A percentile compares a stretch with the other conserved stretches of the same genome.
These are phyloP conservation scores for Argentina silus DNA, from an alignment of 2,797 vertebrate species.

Conservation along the genomic window DNA sequence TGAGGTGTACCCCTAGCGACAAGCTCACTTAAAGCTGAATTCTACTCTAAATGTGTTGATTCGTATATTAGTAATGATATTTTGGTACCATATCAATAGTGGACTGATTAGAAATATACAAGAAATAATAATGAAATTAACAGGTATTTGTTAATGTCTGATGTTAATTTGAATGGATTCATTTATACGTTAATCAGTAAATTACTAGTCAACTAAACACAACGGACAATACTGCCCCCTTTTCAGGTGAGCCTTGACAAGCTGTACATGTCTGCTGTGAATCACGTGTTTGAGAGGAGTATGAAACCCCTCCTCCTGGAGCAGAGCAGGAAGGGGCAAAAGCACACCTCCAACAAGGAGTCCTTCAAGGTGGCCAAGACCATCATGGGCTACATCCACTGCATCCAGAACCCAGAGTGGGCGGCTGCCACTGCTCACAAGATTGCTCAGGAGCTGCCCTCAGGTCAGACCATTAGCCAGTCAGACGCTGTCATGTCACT, in stretches of 20 bases:
- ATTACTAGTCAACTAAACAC: too few species aligned
- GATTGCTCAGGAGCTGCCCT: slow-evolving; percentile 90
- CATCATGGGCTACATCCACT: slow-evolving; percentile 87
- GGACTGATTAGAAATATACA: too few species aligned
- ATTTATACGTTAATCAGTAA: too few species aligned
- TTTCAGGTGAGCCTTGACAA: slow-evolving; percentile 88
- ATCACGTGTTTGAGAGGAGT: slow-evolving; percentile 87
- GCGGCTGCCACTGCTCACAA: slow-evolving; percentile 89
- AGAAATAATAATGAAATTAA: too few species aligned
- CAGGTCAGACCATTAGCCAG: slow-evolving; percentile 74
- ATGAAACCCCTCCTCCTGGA: slow-evolving; percentile 87
- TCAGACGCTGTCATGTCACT: neutral
- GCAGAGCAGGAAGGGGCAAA: slow-evolving; percentile 68
- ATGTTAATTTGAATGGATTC: neutral
- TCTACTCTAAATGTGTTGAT: too few species aligned
- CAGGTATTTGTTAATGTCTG: too few species aligned
- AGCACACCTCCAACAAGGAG: slow-evolving; percentile 75
- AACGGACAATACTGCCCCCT: neutral
- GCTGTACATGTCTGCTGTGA: slow-evolving; percentile 88
- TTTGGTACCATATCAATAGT: too few species aligned
- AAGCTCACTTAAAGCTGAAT: too few species aligned
- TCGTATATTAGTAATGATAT: too few species aligned
- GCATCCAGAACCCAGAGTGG: slow-evolving; percentile 90
- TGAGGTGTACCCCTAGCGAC: too few species aligned
- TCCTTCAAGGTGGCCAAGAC: slow-evolving; percentile 76